Evolutionary conservation across 2,797 vertebrate genomes (phyloP).

Genomic region (Macropus fuliginosus): DNA sequence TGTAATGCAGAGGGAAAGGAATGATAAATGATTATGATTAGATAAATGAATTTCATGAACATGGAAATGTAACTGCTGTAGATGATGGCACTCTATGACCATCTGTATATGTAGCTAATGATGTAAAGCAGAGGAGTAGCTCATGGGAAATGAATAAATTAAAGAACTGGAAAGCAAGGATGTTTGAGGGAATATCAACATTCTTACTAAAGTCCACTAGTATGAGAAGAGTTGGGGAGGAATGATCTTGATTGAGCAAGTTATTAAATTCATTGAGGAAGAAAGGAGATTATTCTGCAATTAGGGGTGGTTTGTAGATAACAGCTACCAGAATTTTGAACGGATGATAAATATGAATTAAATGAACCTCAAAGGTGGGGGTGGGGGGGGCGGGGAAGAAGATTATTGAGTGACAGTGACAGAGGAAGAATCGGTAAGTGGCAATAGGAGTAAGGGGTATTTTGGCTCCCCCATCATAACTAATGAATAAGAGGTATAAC

Average conservation of each 20-base stretch:
- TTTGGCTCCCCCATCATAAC: no score
- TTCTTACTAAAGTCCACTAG: neutral
- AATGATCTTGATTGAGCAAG: neutral
- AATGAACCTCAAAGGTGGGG: neutral
- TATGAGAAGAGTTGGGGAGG: neutral
- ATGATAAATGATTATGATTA: neutral
- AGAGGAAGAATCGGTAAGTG: neutral
- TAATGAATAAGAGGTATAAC: neutral
- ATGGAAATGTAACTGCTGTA: neutral
- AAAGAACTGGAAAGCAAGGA: no score
- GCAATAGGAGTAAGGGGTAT: neutral
- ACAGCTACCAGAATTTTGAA: neutral
- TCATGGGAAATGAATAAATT: no score
- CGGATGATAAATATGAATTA: neutral
- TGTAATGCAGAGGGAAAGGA: neutral
- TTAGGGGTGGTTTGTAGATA: neutral
- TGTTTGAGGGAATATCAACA: neutral
- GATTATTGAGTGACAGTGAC: neutral
- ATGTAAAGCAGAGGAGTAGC: no score
- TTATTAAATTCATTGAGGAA: neutral
- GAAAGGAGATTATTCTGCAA: neutral
- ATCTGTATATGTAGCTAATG: neutral
- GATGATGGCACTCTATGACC: neutral
- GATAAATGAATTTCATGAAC: neutral
- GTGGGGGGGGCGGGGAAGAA: neutral